phyloP scores from a whole-genome alignment of 92 coral and sea anemone genomes.

The Nematostella vectensis region DNA sequence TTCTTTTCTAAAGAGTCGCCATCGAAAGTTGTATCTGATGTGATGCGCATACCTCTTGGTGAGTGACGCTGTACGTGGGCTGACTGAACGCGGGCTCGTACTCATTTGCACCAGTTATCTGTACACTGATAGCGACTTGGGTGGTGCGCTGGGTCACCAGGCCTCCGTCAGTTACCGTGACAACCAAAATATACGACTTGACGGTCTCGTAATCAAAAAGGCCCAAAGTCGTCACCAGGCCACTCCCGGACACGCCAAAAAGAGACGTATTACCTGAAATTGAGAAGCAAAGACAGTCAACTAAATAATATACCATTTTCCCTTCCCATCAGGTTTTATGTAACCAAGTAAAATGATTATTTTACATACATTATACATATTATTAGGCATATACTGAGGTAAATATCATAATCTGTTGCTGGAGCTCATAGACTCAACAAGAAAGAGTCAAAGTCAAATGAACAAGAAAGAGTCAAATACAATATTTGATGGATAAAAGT shows the following conservation, averaged over 20 bases:
- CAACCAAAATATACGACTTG: conserved; percentile 34
- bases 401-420: too few relatives aligned
- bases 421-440: too few relatives aligned
- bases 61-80: conserved; percentile 29
- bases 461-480: too few relatives aligned
- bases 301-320: not conserved
- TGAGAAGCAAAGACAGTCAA: too few relatives aligned
- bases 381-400: too few relatives aligned
- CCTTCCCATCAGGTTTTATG: too few relatives aligned
- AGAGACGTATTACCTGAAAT: conserved; percentile 34
- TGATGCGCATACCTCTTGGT: conserved; percentile 45
- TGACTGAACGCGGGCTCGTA: conserved; percentile 37
- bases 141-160: conserved; percentile 16
- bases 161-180: conserved; percentile 55
- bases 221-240: conserved; percentile 37
- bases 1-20: too few relatives aligned
- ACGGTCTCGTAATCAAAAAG: conserved; percentile 39
- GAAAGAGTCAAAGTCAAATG: too few relatives aligned
- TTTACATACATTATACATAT: too few relatives aligned
- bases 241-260: conserved; percentile 35
- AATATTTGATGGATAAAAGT: too few relatives aligned
- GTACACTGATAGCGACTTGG: conserved; percentile 33
- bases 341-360: too few relatives aligned
- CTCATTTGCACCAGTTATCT: conserved; percentile 48
- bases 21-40: too few relatives aligned